Evolutionary conservation across 2,797 vertebrate genomes (phyloP), one percentile per base, ranked within the genome.

Genomic region (Acipenser transmontanus): DNA sequence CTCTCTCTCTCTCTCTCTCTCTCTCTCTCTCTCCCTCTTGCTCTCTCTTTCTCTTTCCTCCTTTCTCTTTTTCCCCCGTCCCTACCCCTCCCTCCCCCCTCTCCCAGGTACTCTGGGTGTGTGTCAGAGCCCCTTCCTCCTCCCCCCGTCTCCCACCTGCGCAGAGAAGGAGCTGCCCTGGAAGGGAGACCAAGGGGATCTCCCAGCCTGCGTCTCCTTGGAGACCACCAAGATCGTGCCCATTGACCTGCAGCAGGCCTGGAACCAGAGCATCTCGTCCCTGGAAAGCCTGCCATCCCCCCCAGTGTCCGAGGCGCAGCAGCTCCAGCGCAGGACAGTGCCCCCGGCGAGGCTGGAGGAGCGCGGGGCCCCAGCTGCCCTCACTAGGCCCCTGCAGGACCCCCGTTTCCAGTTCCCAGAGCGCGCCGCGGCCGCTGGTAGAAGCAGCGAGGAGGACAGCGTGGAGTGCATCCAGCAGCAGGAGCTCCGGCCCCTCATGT

Each of bases 191-290:
- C 78, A 89, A 51, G 90, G 90, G 60, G 88, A 92, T 1, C 88
- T 93, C 51, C 91, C 93, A 0, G 94, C 94, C 66, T 97, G 95
- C 0, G 80, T 96, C 74, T 97, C 95, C 2, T 89, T 91, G 47
- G 95, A 97, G 82, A 93, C 95, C 73, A 96, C 93, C 9, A 98
- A 98, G 84, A 93, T 97, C 20, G 94, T 98, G 79, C 94, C 95
- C 0, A 91, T 97, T 80, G 95, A 98, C 82, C 92, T 98, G 63
- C 93, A 97, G 84, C 90, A 89, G 70, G 93, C 94, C 0, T 98
- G 96, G 95, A 94, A 96, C 85, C 96, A 98, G 87, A 98, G 95
- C 84, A 95, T 97, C 78, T 97, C 95, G 1, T 97, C 96, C 47
- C 80, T 97, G 76, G 96, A 98, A 81, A 97, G 95, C 82, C 87